phyloP scores from a whole-genome alignment of 2,797 vertebrate genomes.

The Cossypha caffra region DNA sequence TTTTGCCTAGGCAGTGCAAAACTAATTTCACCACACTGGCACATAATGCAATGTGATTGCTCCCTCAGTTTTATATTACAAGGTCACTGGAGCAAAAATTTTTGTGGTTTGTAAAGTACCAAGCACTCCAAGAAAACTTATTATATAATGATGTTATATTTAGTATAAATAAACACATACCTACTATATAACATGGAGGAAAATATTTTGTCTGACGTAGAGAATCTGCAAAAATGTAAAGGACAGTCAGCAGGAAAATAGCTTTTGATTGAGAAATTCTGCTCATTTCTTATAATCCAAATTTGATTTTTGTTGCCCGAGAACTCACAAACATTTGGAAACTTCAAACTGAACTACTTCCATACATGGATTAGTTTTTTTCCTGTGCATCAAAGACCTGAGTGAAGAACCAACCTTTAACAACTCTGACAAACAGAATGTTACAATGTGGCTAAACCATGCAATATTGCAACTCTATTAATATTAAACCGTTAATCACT shows the following conservation, averaged over 20 bases:
- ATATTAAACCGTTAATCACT: neutral
- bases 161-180: conserved; percentile 32
- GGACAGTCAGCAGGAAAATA: neutral
- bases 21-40: conserved; percentile 59
- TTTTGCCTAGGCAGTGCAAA: conserved; percentile 63
- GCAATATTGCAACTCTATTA: neutral
- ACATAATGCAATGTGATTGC: conserved; percentile 58
- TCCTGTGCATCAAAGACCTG: neutral
- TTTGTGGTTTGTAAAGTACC: conserved; percentile 54
- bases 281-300: neutral
- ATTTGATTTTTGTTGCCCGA: neutral
- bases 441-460: neutral
- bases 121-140: conserved; percentile 58
- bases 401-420: neutral
- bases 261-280: neutral
- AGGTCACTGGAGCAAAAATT: conserved; percentile 67
- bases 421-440: neutral
- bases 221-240: neutral
- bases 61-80: conserved; percentile 66
- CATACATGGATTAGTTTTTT: neutral
- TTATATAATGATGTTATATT: conserved; percentile 47
- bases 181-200: neutral
- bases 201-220: neutral
- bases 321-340: conserved; percentile 24
- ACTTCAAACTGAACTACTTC: conserved; percentile 1